Evolutionary conservation across 2,888 invertebrate species (phyloP).

Genomic region (Odontocolon sp.): DNA sequence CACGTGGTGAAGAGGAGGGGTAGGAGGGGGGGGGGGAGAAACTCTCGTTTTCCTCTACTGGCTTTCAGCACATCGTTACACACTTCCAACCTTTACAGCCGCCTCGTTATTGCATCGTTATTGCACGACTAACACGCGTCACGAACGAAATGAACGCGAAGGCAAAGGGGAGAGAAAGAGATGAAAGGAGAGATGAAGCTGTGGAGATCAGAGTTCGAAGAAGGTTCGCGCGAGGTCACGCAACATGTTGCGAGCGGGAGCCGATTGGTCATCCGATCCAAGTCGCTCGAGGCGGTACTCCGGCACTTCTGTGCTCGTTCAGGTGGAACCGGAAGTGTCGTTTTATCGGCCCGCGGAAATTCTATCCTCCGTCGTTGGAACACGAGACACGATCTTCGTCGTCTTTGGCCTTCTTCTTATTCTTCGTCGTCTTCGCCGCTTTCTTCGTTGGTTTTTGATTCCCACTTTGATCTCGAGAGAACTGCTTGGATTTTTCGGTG

Average conservation of each 20-base stretch:
- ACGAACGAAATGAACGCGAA: slow-evolving; percentile 2
- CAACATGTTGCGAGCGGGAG: slow-evolving; percentile 73
- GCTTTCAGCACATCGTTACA: slow-evolving; percentile 7
- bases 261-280: slow-evolving; percentile 72
- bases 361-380: slow-evolving; percentile 44
- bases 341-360: slow-evolving; percentile 63
- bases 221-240: slow-evolving; percentile 32
- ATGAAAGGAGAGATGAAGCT: slow-evolving; percentile 19
- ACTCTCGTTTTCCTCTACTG: neutral
- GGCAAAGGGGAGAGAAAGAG: neutral
- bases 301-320: slow-evolving; percentile 53
- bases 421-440: neutral
- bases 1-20: too few relatives aligned
- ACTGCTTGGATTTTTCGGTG: neutral
- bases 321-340: slow-evolving; percentile 71
- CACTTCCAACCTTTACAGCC: neutral
- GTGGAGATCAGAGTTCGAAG: slow-evolving; percentile 34
- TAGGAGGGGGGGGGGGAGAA: neutral
- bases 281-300: slow-evolving; percentile 12
- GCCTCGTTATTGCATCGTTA: slow-evolving; percentile 26
- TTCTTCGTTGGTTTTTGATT: neutral
- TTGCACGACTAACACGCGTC: slow-evolving; percentile 25
- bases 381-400: neutral
- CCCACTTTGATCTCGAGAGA: too few relatives aligned
- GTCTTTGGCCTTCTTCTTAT: too few relatives aligned